phyloP scores from a whole-genome alignment of 2,113 vertebrate species.

The Taurulus bubalis region DNA sequence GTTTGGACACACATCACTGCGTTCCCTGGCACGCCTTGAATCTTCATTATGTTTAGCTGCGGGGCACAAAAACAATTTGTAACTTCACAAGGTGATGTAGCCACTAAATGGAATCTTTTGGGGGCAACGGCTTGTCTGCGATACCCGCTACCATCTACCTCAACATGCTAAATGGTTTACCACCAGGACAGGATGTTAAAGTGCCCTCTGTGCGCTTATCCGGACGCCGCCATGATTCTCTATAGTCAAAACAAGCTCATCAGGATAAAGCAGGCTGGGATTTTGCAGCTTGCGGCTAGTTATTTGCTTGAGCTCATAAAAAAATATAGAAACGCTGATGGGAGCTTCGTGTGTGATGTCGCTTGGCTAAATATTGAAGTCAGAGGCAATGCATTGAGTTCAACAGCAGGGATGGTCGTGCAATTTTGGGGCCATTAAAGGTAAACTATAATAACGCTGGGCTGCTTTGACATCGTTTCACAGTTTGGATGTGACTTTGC shows the following conservation, averaged over 20 bases:
- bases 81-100: constrained; percentile 72
- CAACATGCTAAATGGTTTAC: constrained; percentile 66
- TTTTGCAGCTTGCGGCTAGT: constrained; percentile 25
- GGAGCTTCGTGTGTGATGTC: constrained; percentile 8
- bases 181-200: constrained; percentile 54
- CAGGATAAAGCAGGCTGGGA: constrained; percentile 2
- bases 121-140: constrained; percentile 37
- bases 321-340: neutral
- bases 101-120: constrained; percentile 71
- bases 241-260: constrained; percentile 36
- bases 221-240: constrained; percentile 12
- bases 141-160: constrained; percentile 47
- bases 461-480: too few species aligned
- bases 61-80: constrained; percentile 79
- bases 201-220: constrained; percentile 23
- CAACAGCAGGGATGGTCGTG: neutral
- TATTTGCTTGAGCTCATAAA: constrained; percentile 34
- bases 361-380: constrained; percentile 6
- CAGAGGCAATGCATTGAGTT: constrained; percentile 7
- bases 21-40: constrained; percentile 60
- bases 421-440: too few species aligned
- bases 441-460: too few species aligned
- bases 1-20: constrained; percentile 53
- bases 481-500: too few species aligned
- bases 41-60: constrained; percentile 76